Base-by-base conservation (phyloP, 2,888 invertebrate genomes). In the Metacarcinus magister region DNA sequence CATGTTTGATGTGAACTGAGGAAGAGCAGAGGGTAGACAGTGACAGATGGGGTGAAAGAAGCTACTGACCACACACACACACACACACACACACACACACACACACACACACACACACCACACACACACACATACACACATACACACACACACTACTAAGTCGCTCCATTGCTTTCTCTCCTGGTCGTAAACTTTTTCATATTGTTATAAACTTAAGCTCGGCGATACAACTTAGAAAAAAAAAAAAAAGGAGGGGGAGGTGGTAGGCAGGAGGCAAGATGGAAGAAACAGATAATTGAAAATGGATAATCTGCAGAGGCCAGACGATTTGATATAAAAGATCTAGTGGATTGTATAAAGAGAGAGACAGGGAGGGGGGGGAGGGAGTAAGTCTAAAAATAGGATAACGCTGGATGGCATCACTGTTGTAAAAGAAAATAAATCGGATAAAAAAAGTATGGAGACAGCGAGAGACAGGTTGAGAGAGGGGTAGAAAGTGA, bases 201-300 rank as follows among this genome's bases (percentile, higher is more conserved):
- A 93, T 93, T n/a, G 75, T 93, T 93, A 93, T 75, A 67, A 93
- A 75, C 75, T 93, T 67, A 75, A 32, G n/a, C 39, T 93, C 32
- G 28, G 82, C 10, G 82, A 82, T 5, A 23, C 3, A 67, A 19
- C 13, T 67, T 67, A 19, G 67, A 67, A 32, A 28, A 67, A 0
- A 28, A 28, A 5, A 32, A 8, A 32, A 82, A 8, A 28, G 32
- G 28, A 32, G 32, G 39, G 23, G 13, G 93, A 67, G 89, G 60
- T 16, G 23, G 32, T 93, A 48, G 28, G 28, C 7, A 82, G 82
- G 13, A n/a, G 13, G 13, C 4, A 82, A 82, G 82, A 82, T 7
- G 32, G 32, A 82, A 82, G 82, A 43, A 39, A 23, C 5, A 60
- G 43, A 39, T 67, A 93, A 93, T 67, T 67, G 93, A 67, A 93